Evolutionary conservation across 2,888 invertebrate genomes (phyloP).

Genomic region (Drosophila eohydei): DNA sequence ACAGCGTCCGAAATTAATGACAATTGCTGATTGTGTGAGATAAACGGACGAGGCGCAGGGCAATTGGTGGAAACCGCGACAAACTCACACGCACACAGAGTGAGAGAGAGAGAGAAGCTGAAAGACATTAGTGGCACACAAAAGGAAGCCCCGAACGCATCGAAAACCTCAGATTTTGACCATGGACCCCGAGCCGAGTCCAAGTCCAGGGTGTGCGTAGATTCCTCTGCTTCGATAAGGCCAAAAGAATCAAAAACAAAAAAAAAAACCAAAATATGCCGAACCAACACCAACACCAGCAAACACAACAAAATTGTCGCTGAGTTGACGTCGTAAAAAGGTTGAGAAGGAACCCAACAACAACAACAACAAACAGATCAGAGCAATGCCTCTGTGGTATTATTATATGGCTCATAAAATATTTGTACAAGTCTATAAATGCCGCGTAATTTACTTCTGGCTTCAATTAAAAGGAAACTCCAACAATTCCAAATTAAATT

Average conservation of each 20-base stretch:
- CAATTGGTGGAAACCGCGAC: slow-evolving; percentile 67
- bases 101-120: slow-evolving; percentile 17
- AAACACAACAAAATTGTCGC: slow-evolving; percentile 49
- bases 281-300: slow-evolving; percentile 31
- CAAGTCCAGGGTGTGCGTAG: slow-evolving; percentile 69
- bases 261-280: slow-evolving; percentile 37
- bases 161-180: slow-evolving; percentile 26
- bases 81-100: slow-evolving; percentile 31
- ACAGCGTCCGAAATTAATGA: slow-evolving; percentile 81
- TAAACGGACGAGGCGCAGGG: slow-evolving; percentile 58
- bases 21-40: slow-evolving; percentile 81
- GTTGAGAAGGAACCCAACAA: slow-evolving; percentile 48
- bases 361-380: slow-evolving; percentile 25
- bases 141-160: slow-evolving; percentile 51
- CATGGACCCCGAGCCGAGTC: slow-evolving; percentile 35
- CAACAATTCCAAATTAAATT: slow-evolving; percentile 56
- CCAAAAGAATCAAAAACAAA: slow-evolving; percentile 29
- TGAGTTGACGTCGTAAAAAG: slow-evolving; percentile 55
- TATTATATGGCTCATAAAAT: slow-evolving; percentile 78
- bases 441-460: slow-evolving; percentile 70
- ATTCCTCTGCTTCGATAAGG: slow-evolving; percentile 54
- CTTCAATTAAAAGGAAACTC: slow-evolving; percentile 64
- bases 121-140: slow-evolving; percentile 64
- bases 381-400: slow-evolving; percentile 44
- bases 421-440: slow-evolving; percentile 77